phyloP scores from a whole-genome alignment of 2,888 invertebrate species.

The Ormyrus thymus region DNA sequence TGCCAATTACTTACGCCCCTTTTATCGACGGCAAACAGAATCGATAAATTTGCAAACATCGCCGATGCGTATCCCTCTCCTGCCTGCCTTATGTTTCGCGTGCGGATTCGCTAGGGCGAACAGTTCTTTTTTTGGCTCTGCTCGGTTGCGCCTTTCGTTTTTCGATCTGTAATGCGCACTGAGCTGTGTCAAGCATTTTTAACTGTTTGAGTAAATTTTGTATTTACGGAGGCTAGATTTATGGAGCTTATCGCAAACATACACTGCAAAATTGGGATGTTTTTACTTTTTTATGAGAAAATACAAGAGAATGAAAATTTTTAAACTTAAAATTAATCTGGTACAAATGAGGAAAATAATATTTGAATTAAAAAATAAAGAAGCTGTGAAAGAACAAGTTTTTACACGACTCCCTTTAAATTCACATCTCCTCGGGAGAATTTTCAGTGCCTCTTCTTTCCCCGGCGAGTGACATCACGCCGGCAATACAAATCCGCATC shows the following conservation, averaged over 20 bases:
- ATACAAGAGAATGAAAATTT: too few relatives aligned
- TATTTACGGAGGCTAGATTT: not conserved
- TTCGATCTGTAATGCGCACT: constrained; percentile 42
- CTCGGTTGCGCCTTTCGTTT: constrained; percentile 30
- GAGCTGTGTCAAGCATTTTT: constrained; percentile 15
- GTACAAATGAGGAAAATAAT: too few relatives aligned
- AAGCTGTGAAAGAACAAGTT: too few relatives aligned
- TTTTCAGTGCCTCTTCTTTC: not conserved
- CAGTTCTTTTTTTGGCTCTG: not conserved
- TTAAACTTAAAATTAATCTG: too few relatives aligned
- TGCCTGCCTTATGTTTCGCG: not conserved
- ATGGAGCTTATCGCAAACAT: too few relatives aligned
- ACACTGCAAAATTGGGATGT: too few relatives aligned
- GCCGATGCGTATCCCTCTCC: constrained; percentile 1
- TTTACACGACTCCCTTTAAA: too few relatives aligned
- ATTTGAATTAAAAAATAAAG: too few relatives aligned
- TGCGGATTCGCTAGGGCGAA: not conserved
- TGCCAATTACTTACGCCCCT: constrained; percentile 52
- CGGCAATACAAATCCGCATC: constrained; percentile 5
- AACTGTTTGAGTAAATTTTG: not conserved
- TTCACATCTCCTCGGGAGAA: too few relatives aligned
- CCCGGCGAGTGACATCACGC: constrained; percentile 6
- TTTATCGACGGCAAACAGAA: constrained; percentile 48
- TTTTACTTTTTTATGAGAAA: too few relatives aligned
- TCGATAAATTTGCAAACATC: constrained; percentile 51